Evolutionary conservation across 2,113 vertebrate species (phyloP), one percentile per base, ranked within the genome.

Genomic region (Smithornis capensis): DNA sequence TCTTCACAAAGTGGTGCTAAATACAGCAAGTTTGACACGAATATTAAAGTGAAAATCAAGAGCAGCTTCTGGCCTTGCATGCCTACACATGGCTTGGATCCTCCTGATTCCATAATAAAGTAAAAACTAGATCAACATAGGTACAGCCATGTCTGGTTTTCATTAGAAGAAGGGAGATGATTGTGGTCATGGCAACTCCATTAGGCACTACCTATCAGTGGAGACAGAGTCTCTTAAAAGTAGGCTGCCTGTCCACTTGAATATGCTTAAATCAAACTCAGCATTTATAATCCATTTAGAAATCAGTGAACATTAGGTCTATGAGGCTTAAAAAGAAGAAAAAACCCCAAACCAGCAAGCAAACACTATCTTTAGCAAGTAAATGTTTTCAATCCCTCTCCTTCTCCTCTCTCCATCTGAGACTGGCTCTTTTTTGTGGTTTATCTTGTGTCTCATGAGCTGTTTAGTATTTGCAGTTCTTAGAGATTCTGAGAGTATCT

Each of bases 61-160:
- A 45, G n/a, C 19, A 63, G 13, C 6, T 89, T 69, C 37, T 74
- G 64, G 25, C 10, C 10, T 70, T 57, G 7, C 40, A 1, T 40
- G n/a, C 6, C 9, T 44, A 3, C 14, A 19, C 3, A 11, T 3
- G 29, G 22, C 24, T 78, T 80, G 67, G 47, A 52, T 53, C 33
- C 12, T 81, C 14, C 31, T 35, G 15, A 45, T 44, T 57, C 10
- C 23, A 13, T 24, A 49, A 49, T 1, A 2, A 60, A 73, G 27
- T 79, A 21, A 88, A 83, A 89, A 18, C 0, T 33, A 56, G 37
- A 33, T 2, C 28, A n/a, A 37, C 0, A 0, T 7, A 68, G 21
- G 24, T 79, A 38, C 3, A n/a, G 8, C 6, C 5, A 22, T 0
- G 1, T 63, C 55, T 89, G 16, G 8, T 56, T 90, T 73, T 80